phyloP scores from a whole-genome alignment of 2,888 invertebrate species.

The Euphydryas editha region DNA sequence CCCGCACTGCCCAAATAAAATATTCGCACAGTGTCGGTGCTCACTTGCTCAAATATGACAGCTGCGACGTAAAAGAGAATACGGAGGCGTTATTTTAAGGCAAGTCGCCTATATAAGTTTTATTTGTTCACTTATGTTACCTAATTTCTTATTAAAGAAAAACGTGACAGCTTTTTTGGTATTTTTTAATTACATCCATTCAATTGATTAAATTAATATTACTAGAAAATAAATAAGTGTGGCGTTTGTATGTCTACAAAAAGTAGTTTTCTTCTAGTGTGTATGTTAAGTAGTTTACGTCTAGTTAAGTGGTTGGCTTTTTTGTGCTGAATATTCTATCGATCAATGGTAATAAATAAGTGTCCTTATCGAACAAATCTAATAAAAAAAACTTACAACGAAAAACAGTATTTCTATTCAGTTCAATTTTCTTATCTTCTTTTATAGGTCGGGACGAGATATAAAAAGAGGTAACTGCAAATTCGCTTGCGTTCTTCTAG shows the following conservation, averaged over 20 bases:
- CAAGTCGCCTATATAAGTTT: slow-evolving; percentile 26
- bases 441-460: slow-evolving; percentile 69
- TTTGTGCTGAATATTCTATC: background rate
- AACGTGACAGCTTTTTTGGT: background rate
- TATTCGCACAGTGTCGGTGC: slow-evolving; percentile 71
- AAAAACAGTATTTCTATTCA: slow-evolving; percentile 55
- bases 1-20: slow-evolving; percentile 81
- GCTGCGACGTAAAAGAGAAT: slow-evolving; percentile 59
- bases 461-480: slow-evolving; percentile 79
- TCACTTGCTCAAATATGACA: slow-evolving; percentile 70
- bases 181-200: background rate
- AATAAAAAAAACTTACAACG: slow-evolving; percentile 34
- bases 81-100: slow-evolving; percentile 44
- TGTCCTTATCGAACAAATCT: background rate
- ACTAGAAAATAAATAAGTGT: background rate
- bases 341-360: background rate
- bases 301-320: too few relatives aligned
- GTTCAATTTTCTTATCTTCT: slow-evolving; percentile 72
- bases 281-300: background rate
- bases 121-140: slow-evolving; percentile 15
- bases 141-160: background rate
- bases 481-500: slow-evolving; percentile 75
- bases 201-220: background rate
- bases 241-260: background rate
- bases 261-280: background rate